These are phyloP conservation scores for Acanthornis magna DNA, from an alignment of 2,797 vertebrate species.

Conservation along the genomic window DNA sequence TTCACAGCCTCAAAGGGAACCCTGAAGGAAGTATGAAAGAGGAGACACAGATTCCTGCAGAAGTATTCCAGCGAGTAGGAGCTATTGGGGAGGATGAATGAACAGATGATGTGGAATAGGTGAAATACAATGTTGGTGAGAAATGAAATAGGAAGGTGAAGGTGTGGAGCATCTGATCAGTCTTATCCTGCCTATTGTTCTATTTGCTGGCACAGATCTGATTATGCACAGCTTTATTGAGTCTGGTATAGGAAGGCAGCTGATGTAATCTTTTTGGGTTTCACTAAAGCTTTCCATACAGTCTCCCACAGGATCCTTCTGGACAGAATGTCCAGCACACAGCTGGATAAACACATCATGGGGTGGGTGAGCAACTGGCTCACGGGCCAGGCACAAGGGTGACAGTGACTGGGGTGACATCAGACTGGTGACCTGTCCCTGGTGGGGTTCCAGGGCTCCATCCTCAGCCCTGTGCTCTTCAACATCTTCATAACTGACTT, in stretches of 20 bases:
- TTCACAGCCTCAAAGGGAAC: background rate
- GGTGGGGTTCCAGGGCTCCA: background rate
- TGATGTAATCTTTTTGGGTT: background rate
- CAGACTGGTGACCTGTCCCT: background rate
- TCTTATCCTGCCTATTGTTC: background rate
- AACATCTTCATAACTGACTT: background rate
- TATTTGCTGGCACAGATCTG: background rate
- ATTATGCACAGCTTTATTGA: background rate
- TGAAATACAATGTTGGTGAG: background rate
- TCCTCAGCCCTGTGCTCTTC: background rate
- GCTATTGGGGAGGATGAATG: background rate
- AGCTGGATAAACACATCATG: background rate
- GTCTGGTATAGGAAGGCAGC: background rate
- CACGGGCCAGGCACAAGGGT: background rate
- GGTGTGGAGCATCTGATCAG: background rate
- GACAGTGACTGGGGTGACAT: background rate
- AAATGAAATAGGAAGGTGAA: background rate
- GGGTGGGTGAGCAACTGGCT: background rate
- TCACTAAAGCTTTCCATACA: background rate
- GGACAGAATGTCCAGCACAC: background rate
- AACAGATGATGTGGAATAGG: background rate
- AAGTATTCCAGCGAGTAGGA: background rate
- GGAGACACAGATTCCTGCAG: background rate
- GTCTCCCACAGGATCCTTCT: background rate
- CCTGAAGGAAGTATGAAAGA: background rate